Evolutionary conservation across 1,140 invertebrate species (phyloP).

Genomic region (Cataglyphis hispanica): DNA sequence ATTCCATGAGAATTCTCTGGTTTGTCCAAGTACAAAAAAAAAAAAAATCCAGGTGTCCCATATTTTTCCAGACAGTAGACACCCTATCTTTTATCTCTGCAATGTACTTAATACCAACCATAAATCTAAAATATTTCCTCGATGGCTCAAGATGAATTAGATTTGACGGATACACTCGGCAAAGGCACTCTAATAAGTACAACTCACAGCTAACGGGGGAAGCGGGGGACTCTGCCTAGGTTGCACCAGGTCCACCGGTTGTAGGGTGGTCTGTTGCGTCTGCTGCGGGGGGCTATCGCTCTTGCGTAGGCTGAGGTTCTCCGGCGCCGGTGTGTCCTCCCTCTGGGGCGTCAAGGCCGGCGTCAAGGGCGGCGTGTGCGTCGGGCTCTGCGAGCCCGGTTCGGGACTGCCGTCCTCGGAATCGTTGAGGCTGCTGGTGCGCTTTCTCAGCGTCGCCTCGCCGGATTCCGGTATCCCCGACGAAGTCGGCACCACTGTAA

Average conservation of each 20-base stretch:
- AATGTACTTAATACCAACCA: too few species aligned
- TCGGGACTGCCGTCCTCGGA: constrained; percentile 83
- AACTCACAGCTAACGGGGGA: constrained; percentile 80
- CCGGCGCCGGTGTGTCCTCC: constrained; percentile 87
- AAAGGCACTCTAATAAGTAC: not conserved
- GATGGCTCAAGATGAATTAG: too few species aligned
- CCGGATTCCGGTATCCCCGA: constrained; percentile 70
- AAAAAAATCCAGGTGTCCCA: too few species aligned
- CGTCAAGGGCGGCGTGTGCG: constrained; percentile 83
- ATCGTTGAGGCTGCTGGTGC: constrained; percentile 80
- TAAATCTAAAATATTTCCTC: too few species aligned
- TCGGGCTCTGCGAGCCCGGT: constrained; percentile 82
- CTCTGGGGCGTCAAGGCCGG: constrained; percentile 83
- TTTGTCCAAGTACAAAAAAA: too few species aligned
- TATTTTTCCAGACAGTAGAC: too few species aligned
- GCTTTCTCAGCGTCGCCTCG: constrained; percentile 70
- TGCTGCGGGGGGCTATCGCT: constrained; percentile 80
- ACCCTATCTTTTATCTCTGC: too few species aligned
- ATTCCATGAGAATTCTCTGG: too few species aligned
- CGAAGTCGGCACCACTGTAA: constrained; percentile 65
- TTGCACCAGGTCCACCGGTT: constrained; percentile 84
- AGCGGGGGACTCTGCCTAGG: constrained; percentile 82
- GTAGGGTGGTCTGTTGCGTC: constrained; percentile 78
- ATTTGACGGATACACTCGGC: too few species aligned
- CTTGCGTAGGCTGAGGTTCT: constrained; percentile 88